These are phyloP conservation scores for Carpatolechia fugitivella DNA, from an alignment of 2,888 invertebrate genomes.

Conservation along the genomic window DNA sequence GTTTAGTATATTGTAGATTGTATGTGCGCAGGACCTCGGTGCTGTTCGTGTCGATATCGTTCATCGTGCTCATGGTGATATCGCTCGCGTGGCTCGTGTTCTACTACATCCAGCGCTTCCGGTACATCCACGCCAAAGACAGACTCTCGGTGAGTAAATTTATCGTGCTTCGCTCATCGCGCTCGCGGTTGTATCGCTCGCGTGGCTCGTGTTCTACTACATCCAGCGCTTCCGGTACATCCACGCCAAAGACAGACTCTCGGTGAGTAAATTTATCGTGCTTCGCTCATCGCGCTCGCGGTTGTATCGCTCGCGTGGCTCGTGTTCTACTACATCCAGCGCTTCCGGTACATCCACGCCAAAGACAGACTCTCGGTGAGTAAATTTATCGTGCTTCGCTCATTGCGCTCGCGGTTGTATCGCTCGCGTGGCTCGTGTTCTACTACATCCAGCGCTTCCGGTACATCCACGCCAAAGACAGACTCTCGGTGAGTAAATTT, in stretches of 20 bases:
- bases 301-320: conserved; percentile 97
- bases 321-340: conserved; percentile 96
- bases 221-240: conserved; percentile 96
- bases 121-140: conserved; percentile 97
- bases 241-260: conserved; percentile 95
- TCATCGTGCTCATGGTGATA: conserved; percentile 96
- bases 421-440: conserved; percentile 96
- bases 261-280: conserved; percentile 80
- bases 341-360: conserved; percentile 95
- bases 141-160: conserved; percentile 88
- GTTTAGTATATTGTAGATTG: neutral
- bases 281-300: conserved; percentile 80
- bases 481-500: conserved; percentile 88
- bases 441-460: conserved; percentile 97
- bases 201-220: conserved; percentile 98
- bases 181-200: conserved; percentile 95
- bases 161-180: too few relatives aligned
- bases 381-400: conserved; percentile 22
- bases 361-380: conserved; percentile 95
- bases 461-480: conserved; percentile 96
- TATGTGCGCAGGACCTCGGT: conserved; percentile 87
- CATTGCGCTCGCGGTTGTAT: conserved; percentile 90
- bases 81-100: conserved; percentile 97
- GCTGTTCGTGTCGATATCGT: conserved; percentile 96
- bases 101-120: conserved; percentile 96